phyloP scores from a whole-genome alignment of 64 coral and sea anemone genomes.

The Montipora efflorescens region DNA sequence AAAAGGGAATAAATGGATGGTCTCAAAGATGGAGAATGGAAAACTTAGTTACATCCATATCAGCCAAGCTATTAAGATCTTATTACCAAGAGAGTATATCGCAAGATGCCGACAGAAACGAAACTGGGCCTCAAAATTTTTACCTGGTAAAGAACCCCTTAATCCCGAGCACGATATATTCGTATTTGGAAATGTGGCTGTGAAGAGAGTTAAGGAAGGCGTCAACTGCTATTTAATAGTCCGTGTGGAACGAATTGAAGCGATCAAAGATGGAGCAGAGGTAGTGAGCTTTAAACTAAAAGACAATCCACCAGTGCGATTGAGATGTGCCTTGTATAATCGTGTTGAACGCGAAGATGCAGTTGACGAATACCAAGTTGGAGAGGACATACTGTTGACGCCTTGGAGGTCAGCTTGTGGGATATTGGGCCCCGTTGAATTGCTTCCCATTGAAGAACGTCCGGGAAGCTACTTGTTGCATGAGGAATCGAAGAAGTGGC shows the following conservation, averaged over 20 bases:
- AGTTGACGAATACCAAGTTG: background rate
- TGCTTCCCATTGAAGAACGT: background rate
- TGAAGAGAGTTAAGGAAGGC: slow-evolving; percentile 25
- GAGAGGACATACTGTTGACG: background rate
- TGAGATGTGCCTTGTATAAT: background rate
- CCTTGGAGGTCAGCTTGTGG: slow-evolving; percentile 6
- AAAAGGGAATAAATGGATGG: no score
- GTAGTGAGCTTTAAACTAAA: slow-evolving; percentile 16
- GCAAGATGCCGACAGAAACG: no score
- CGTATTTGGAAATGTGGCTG: slow-evolving; percentile 41
- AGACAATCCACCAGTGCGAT: background rate
- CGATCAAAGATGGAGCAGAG: slow-evolving; percentile 20
- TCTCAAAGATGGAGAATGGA: no score
- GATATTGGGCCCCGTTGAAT: background rate
- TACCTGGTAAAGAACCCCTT: slow-evolving; percentile 35
- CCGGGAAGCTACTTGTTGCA: background rate
- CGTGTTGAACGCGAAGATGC: background rate
- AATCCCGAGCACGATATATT: slow-evolving; percentile 64
- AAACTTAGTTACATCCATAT: no score
- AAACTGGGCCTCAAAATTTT: no score
- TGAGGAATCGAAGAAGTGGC: no score
- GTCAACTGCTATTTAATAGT: background rate
- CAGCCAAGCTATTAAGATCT: no score
- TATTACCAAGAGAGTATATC: no score
- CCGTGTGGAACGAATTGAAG: slow-evolving; percentile 21